Conservation (phyloP, 2,113 vertebrate genomes). For the Phyllostomus hastatus region DNA sequence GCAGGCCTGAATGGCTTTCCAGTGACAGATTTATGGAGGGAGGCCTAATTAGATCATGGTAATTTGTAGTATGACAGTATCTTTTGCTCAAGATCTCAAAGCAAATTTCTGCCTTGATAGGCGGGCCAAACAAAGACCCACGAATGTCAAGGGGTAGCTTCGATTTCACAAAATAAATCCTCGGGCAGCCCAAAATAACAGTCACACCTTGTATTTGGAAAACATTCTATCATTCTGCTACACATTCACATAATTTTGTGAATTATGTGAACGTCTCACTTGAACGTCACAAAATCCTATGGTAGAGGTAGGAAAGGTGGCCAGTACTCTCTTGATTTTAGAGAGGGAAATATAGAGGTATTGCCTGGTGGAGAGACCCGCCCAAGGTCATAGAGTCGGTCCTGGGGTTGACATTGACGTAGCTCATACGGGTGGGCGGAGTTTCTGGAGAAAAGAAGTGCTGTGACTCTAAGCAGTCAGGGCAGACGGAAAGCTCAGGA, state of each 20-base stretch:
- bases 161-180: background rate
- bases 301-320: background rate
- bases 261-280: too few species aligned
- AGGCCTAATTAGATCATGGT: slow-evolving; percentile 76
- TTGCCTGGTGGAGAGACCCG: too few species aligned
- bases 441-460: background rate
- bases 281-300: background rate
- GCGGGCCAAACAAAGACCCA: slow-evolving; percentile 37
- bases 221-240: background rate
- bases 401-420: background rate
- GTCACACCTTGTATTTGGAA: background rate
- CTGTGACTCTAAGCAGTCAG: background rate
- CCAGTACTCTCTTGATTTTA: background rate
- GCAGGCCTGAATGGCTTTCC: slow-evolving; percentile 70
- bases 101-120: slow-evolving; percentile 66
- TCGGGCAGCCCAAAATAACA: background rate
- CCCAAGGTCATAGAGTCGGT: background rate
- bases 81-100: slow-evolving; percentile 73
- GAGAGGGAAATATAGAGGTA: background rate
- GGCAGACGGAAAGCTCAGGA: background rate
- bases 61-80: slow-evolving; percentile 67
- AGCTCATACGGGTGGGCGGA: background rate
- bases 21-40: slow-evolving; percentile 76
- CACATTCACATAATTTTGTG: background rate
- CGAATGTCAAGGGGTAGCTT: background rate